Base-by-base conservation (phyloP, 1,140 invertebrate genomes). In the Drosophila malerkotliana region DNA sequence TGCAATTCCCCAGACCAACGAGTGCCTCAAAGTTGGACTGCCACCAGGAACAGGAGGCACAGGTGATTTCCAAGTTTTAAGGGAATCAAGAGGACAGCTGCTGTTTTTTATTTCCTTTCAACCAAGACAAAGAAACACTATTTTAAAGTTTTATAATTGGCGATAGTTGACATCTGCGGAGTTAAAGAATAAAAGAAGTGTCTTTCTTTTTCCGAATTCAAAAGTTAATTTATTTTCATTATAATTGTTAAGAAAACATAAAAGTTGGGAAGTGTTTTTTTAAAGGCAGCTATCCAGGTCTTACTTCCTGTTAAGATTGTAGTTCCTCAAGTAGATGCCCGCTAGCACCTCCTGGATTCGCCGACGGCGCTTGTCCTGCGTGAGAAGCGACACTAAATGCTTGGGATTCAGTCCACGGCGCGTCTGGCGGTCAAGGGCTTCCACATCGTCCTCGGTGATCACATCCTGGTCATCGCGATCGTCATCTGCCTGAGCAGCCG, bases 261-360 rank as follows among this genome's bases (percentile, higher is more conserved):
- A 32, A 32, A 3, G 32, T 32, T 9, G 9, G 3, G 1, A 32
- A 32, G 9, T 32, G 9, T 10, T 32, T 32, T 10, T 32, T 9
- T 2, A 32, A 8, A 0, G 8, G 32, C 15, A 28, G 26, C 26
- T 32, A 8, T 14, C n/a, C n/a, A 44, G 3, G 9, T 44, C 2
- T 63, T 69, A 90, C 76, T 90, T 90, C 49, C 68, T 73, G 55
- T 79, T 87, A 18, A 79, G 56, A 62, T 79, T 68, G 45, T 71
- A 85, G 78, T 90, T 90, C 47, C 69, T 74, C 48, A 90, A 37
- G 28, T 82, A 90, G 37, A 90, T 77, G 49, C 81, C 69, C 4
- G 85, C 85, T 7, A 79, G 41, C 0, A 79, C 78, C 48, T 90
- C 85, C 68, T 90, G 87, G 7, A 90, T 41, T 47, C 81, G 81